These are phyloP conservation scores for Drosophila dives DNA, from an alignment of 2,888 invertebrate species.

Conservation along the genomic window DNA sequence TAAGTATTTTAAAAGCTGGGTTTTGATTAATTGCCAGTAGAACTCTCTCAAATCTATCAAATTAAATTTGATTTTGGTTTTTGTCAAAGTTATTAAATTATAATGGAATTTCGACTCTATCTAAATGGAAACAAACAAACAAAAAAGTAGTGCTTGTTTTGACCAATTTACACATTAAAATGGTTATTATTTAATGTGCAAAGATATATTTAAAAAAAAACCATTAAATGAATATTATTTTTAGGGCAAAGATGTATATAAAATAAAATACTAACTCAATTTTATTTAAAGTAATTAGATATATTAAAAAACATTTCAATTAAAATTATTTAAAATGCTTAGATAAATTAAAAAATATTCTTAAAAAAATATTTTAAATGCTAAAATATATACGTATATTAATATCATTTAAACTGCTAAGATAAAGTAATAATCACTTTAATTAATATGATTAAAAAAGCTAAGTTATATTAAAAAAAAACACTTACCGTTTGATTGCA, in stretches of 20 bases:
- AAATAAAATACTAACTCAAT: too few species aligned
- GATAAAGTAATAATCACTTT: too few species aligned
- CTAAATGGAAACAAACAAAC: too few species aligned
- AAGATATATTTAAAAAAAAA: too few species aligned
- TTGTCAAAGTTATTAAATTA: background rate
- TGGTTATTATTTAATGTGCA: too few species aligned
- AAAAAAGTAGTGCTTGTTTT: too few species aligned
- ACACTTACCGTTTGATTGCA: slow-evolving; percentile 90
- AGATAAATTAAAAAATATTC: background rate
- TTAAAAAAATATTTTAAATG: background rate
- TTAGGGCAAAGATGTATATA: too few species aligned
- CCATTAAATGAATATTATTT: too few species aligned
- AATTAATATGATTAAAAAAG: background rate
- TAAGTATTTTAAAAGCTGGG: too few species aligned
- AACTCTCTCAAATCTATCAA: background rate
- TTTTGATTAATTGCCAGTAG: background rate
- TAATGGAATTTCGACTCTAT: background rate
- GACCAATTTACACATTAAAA: too few species aligned
- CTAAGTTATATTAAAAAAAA: background rate
- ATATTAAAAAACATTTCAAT: background rate
- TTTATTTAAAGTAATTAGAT: background rate
- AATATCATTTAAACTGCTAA: background rate
- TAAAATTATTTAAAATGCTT: background rate
- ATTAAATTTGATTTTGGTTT: background rate
- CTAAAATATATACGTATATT: background rate